phyloP scores from a whole-genome alignment of 2,888 invertebrate genomes.

The Eumacrocentrus americanus region DNA sequence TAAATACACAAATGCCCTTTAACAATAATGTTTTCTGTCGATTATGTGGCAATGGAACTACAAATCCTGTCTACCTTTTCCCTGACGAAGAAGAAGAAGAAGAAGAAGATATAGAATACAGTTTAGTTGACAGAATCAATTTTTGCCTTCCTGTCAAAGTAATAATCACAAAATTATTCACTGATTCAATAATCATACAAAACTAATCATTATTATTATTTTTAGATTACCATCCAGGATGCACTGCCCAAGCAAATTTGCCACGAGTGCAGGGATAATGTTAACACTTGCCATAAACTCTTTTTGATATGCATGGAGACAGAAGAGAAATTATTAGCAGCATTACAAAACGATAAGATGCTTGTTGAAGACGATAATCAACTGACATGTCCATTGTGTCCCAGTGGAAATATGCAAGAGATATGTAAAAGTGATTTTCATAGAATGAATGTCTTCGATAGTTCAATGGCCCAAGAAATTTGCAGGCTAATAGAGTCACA shows the following conservation, averaged over 20 bases:
- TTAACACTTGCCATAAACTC: conserved; percentile 33
- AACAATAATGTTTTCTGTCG: too few relatives aligned
- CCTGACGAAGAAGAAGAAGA: neutral
- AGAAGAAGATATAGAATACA: conserved; percentile 26
- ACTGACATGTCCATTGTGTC: conserved; percentile 32
- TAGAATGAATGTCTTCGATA: too few relatives aligned
- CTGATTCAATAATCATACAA: neutral
- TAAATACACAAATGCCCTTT: too few relatives aligned
- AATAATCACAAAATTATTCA: neutral
- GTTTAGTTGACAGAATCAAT: conserved; percentile 36
- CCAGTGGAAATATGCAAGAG: conserved; percentile 29
- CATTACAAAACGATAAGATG: conserved; percentile 26
- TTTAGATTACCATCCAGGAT: conserved; percentile 34
- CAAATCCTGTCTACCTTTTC: neutral
- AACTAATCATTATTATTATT: conserved; percentile 1
- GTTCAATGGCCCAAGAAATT: too few relatives aligned
- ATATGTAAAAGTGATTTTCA: conserved; percentile 33
- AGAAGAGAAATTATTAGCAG: conserved; percentile 31
- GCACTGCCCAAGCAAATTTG: conserved; percentile 37
- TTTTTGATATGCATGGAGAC: conserved; percentile 28
- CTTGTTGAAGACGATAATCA: conserved; percentile 8
- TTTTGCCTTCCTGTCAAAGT: conserved; percentile 37
- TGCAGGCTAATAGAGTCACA: too few relatives aligned
- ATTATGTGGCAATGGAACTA: neutral
- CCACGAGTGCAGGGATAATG: conserved; percentile 27